Conservation (phyloP, 2,888 invertebrate genomes). For the Hirtodrosophila histrioides region DNA sequence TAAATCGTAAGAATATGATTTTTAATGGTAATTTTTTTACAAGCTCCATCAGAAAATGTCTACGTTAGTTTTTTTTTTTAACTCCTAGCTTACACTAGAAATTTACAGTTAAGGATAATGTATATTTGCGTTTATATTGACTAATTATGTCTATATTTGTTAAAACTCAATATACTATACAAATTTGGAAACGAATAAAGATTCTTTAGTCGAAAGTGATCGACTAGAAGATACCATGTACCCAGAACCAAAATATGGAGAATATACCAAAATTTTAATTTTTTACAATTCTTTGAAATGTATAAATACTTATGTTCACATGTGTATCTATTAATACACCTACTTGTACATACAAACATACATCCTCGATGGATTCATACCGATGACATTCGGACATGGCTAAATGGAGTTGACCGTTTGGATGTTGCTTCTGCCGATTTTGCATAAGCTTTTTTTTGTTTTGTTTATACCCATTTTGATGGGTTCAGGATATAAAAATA, state of each 20-base stretch:
- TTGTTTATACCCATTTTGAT: slow-evolving; percentile 5
- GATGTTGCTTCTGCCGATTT: slow-evolving; percentile 12
- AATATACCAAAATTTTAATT: slow-evolving; percentile 7
- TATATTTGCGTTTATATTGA: slow-evolving; percentile 29
- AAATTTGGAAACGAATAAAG: slow-evolving; percentile 8
- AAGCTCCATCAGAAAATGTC: slow-evolving; percentile 49
- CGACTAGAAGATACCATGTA: slow-evolving; percentile 25
- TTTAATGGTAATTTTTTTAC: slow-evolving; percentile 28
- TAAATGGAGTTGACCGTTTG: slow-evolving; percentile 1
- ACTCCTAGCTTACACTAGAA: slow-evolving; percentile 31
- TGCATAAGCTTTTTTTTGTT: slow-evolving; percentile 9
- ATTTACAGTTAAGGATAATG: slow-evolving; percentile 20
- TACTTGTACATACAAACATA: too few relatives aligned
- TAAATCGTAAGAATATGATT: slow-evolving; percentile 35
- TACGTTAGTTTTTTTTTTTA: slow-evolving; percentile 32
- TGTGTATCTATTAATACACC: too few relatives aligned
- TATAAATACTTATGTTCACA: too few relatives aligned
- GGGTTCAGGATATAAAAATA: slow-evolving; percentile 30
- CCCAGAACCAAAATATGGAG: slow-evolving; percentile 19
- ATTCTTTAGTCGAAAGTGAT: slow-evolving; percentile 14
- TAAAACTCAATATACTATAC: slow-evolving; percentile 12
- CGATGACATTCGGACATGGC: slow-evolving; percentile 5
- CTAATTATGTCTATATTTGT: slow-evolving; percentile 17
- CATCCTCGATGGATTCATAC: too few relatives aligned
- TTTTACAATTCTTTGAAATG: background rate